Conservation (phyloP, 2,797 vertebrate species). For the Leucoraja ocellata region DNA sequence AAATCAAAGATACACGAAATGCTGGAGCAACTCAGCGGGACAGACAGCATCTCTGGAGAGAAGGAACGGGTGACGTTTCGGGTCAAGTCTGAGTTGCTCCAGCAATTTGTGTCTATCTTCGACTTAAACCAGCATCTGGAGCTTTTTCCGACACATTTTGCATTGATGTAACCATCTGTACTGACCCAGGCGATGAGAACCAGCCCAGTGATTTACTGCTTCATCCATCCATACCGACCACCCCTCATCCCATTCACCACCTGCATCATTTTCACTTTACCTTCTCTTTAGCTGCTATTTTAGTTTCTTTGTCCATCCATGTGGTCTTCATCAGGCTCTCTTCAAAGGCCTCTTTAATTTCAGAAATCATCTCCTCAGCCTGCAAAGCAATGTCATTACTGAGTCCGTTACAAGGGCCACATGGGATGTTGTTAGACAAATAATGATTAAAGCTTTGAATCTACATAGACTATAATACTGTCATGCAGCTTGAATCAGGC, state of each 20-base stretch:
- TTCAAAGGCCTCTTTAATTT: slow-evolving; percentile 86
- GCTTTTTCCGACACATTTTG: too few species aligned
- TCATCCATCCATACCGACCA: background rate
- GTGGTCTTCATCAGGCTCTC: slow-evolving; percentile 71
- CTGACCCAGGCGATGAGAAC: background rate
- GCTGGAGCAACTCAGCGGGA: too few species aligned
- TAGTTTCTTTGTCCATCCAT: slow-evolving; percentile 92
- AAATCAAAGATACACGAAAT: too few species aligned
- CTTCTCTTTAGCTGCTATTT: slow-evolving; percentile 85
- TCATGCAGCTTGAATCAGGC: too few species aligned
- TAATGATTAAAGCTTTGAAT: background rate
- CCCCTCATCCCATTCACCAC: too few species aligned
- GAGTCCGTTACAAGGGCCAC: background rate
- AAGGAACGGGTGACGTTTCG: too few species aligned
- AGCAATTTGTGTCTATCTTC: too few species aligned
- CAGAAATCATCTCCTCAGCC: slow-evolving; percentile 83
- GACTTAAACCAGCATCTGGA: too few species aligned
- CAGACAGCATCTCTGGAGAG: too few species aligned
- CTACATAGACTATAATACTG: too few species aligned
- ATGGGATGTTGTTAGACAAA: background rate
- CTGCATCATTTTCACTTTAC: slow-evolving; percentile 50
- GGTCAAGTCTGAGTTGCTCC: too few species aligned
- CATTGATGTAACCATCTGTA: background rate
- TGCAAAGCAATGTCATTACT: slow-evolving; percentile 48
- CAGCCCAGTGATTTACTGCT: background rate